Evolutionary conservation across 30 jellyfish, hydroid and myxozoan species (phyloP).

Genomic region (Cassiopea xamachana): DNA sequence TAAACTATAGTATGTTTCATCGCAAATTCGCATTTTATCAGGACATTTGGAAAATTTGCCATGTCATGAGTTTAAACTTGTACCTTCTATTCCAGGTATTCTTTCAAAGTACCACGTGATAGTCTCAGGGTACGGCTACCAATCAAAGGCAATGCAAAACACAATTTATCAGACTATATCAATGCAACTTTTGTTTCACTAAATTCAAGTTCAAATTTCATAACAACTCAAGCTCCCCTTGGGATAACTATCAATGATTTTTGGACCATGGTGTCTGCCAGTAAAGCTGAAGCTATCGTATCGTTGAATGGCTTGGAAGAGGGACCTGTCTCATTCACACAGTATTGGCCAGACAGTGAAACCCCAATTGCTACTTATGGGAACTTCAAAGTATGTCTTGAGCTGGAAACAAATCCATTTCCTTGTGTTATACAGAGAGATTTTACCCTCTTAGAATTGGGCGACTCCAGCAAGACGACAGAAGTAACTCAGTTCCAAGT

Average conservation of each 20-base stretch:
- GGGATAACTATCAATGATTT: conserved; percentile 79
- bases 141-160: conserved; percentile 36
- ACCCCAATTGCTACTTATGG: conserved; percentile 42
- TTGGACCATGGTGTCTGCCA: conserved; percentile 80
- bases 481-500: conserved; percentile 79
- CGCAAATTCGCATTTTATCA: too few species aligned
- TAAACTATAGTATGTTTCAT: too few species aligned
- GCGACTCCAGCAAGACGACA: conserved; percentile 27
- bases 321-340: conserved; percentile 36
- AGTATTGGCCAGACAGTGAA: conserved; percentile 69
- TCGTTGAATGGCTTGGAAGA: conserved; percentile 73
- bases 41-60: background rate
- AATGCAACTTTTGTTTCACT: conserved; percentile 76
- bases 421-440: conserved; percentile 74
- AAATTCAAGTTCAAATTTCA: conserved; percentile 35
- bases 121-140: conserved; percentile 69
- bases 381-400: conserved; percentile 48
- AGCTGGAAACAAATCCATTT: conserved; percentile 66
- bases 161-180: conserved; percentile 65
- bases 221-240: conserved; percentile 90
- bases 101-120: conserved; percentile 82
- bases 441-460: conserved; percentile 35
- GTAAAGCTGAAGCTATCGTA: conserved; percentile 64
- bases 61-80: background rate
- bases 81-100: conserved; percentile 12